Evolutionary conservation across 2,797 vertebrate species (phyloP).

Genomic region (Leuciscus waleckii): DNA sequence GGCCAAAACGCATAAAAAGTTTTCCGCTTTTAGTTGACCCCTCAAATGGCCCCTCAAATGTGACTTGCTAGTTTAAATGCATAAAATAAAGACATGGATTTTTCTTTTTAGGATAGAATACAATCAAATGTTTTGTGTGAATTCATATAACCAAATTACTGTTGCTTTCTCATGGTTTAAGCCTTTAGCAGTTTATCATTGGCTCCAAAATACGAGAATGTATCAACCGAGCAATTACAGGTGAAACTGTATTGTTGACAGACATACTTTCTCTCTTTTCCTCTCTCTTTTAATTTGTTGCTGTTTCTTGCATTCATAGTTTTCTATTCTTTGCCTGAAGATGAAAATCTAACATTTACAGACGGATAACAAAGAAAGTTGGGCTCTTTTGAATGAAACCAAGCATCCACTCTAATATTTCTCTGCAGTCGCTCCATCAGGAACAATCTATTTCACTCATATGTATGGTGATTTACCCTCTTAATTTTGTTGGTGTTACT

Average conservation of each 20-base stretch:
- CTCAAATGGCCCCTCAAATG: background rate
- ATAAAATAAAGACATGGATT: no score
- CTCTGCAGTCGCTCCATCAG: background rate
- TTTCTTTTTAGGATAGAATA: background rate
- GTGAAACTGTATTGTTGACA: background rate
- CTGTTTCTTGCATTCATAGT: background rate
- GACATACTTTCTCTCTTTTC: background rate
- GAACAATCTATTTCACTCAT: background rate
- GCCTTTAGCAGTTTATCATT: background rate
- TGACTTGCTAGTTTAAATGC: no score
- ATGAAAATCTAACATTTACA: background rate
- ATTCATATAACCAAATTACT: background rate
- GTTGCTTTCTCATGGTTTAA: background rate
- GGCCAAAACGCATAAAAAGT: background rate
- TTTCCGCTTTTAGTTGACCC: no score
- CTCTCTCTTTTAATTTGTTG: background rate
- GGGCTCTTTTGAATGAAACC: no score
- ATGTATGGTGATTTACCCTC: constrained; percentile 12
- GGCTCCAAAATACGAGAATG: background rate
- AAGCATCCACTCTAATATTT: background rate
- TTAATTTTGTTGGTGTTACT: constrained; percentile 31
- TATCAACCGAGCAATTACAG: background rate
- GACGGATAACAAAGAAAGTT: no score
- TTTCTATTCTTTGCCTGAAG: background rate
- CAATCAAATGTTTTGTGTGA: background rate